Base-by-base conservation (phyloP, 2,113 vertebrate species). In the Gracilinanus agilis region DNA sequence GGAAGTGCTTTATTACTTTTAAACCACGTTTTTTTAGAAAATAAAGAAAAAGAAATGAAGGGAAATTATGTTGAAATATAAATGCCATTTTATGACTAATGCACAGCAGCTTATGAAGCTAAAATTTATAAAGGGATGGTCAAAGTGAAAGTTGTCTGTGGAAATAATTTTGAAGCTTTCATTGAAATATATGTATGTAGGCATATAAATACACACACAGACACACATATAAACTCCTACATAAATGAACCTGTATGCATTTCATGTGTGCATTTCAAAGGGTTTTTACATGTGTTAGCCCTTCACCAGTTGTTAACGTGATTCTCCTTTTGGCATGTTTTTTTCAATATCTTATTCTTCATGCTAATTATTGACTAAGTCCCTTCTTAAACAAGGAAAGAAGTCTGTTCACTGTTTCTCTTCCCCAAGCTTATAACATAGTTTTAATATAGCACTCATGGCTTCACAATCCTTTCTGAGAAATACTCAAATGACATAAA, bases 1-100 rank as follows among this genome's bases (percentile, higher is more conserved):
- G 97, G 97, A 98, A 98, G 97, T 97, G 97, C 95, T 98, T 98
- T 99, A 98, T 99, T 98, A 98, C 98, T 98, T 98, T 98, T 98
- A 98, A 99, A 98, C 97, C 98, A 98, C 96, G 93, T 95, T 97
- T 98, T 97, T 96, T 95, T 61, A 34, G 96, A 97, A 96, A 98
- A 97, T 94, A 96, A 96, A 97, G 93, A 97, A 97, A 97, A 88
- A 98, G 97, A 97, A 98, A 98, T 98, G 96, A 98, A 98, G 94
- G 96, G 96, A 98, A 98, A 98, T 98, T 98, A 98, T 97, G 96
- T 98, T 97, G 97, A 98, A 98, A 97, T 98, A 98, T 98, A 98
- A 99, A 98, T 98, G 98, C 97, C 97, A 98, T 98, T 98, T 98
- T 98, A 98, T 97, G 97, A 98, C 96, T 98, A 98, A 97, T 97